These are phyloP conservation scores for Diplolepis rosae DNA, from an alignment of 2,888 invertebrate species.

Conservation along the genomic window DNA sequence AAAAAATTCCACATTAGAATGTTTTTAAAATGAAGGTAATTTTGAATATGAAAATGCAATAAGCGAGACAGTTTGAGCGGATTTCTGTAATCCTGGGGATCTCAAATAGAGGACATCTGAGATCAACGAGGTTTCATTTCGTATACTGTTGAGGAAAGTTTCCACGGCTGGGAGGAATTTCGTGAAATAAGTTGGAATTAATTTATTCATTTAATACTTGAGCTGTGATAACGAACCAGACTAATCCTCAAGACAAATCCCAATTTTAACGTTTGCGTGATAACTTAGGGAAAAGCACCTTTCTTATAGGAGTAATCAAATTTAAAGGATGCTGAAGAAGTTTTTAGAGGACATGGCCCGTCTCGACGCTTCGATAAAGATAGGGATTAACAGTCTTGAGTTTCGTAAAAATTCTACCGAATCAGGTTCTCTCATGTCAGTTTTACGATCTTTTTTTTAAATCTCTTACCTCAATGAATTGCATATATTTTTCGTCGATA, in stretches of 20 bases:
- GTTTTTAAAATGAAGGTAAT: neutral
- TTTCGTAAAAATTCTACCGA: slow-evolving; percentile 53
- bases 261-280: slow-evolving; percentile 31
- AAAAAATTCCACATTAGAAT: too few relatives aligned
- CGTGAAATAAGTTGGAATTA: slow-evolving; percentile 44
- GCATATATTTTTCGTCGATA: neutral
- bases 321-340: slow-evolving; percentile 5
- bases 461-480: slow-evolving; percentile 47
- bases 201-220: slow-evolving; percentile 48
- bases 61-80: neutral
- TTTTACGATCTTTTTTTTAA: slow-evolving; percentile 61
- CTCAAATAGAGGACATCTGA: neutral
- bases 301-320: neutral
- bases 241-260: slow-evolving; percentile 33
- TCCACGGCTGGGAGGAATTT: neutral
- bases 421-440: slow-evolving; percentile 42
- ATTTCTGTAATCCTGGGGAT: neutral
- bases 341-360: neutral
- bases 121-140: neutral
- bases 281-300: neutral
- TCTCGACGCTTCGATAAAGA: slow-evolving; percentile 61
- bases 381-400: slow-evolving; percentile 59
- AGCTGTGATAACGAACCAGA: slow-evolving; percentile 7
- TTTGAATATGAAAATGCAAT: neutral
- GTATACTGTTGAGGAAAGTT: neutral